Evolutionary conservation across 2,888 invertebrate species (phyloP).

Genomic region (Oscheius sp.): DNA sequence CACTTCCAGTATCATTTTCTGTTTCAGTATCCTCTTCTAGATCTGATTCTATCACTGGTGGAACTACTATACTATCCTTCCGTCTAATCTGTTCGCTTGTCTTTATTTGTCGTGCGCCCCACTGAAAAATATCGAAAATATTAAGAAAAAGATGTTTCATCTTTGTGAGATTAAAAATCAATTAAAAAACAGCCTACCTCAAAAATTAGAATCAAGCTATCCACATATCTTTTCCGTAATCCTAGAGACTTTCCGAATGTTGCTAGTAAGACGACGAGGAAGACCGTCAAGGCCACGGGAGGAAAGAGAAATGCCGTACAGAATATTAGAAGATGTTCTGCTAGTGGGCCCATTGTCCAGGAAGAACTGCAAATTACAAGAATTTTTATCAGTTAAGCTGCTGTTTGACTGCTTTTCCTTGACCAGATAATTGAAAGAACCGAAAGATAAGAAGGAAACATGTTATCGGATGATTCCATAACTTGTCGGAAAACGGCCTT

Average conservation of each 20-base stretch:
- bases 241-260: constrained; percentile 92
- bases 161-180: not conserved
- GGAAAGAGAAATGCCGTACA: constrained; percentile 56
- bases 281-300: constrained; percentile 75
- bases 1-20: constrained; percentile 33
- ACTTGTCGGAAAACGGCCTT: not conserved
- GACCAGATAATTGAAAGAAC: too few relatives aligned
- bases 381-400: constrained; percentile 1
- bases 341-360: constrained; percentile 34
- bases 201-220: constrained; percentile 85
- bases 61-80: constrained; percentile 36
- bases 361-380: not conserved
- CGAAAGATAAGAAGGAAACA: too few relatives aligned
- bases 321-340: constrained; percentile 52
- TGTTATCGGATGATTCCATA: too few relatives aligned
- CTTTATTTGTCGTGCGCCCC: constrained; percentile 67
- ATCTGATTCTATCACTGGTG: constrained; percentile 5
- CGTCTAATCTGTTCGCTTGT: constrained; percentile 53
- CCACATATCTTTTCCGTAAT: constrained; percentile 86
- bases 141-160: not conserved
- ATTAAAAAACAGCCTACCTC: constrained; percentile 86
- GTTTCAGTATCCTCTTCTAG: constrained; percentile 25
- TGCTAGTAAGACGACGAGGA: constrained; percentile 78
- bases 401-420: not conserved
- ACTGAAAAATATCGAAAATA: too few relatives aligned